Evolutionary conservation across 2,113 vertebrate genomes (phyloP), one percentile per base, ranked within the genome.

Genomic region (Lepidiolamprologus cunningtoni): DNA sequence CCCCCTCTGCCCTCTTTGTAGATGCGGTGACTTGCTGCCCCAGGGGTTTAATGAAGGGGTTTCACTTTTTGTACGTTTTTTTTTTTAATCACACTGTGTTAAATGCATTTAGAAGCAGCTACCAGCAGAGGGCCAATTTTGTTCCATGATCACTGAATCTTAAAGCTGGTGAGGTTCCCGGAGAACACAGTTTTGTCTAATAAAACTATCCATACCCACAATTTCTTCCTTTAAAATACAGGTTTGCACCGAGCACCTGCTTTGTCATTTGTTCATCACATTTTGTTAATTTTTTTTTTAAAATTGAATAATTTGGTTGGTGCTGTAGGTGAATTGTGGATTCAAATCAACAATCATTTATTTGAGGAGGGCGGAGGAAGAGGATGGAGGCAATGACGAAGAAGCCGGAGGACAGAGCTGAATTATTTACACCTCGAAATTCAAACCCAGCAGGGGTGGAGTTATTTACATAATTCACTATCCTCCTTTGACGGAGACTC

Each of bases 351-450:
- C 54, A 68, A 31, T 58, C 80, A 2, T 7, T 19, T 82, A 55
- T 73, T 35, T 53, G 14, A 8, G 88, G 14, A 8, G 88, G 3
- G 85, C 23, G 47, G 16, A 28, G 78, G 68, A 12, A 71, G 12
- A 28, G 78, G 40, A 17, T 28, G 31, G 21, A 55, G 19, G 42
- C 45, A 63, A 31, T 13, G 11, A 7, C 4, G 31, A 57, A 80
- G 45, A 11, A 55, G 63, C 40, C 66, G 40, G 55, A 84, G 82
- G 71, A 84, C 37, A 82, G 17, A 53, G 23, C 10, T 94, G 4
- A 95, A 94, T 94, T 90, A 95, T 95, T 94, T 88, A 94, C 66
- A 78, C 9, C 11, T n/a, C 2, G 57, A 89, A 94, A 92, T 86
- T 80, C 33, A 83, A 89, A 81, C 89, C 87, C 26, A 54, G 58